A percentile compares a stretch with the other conserved stretches of the same genome.
Conservation (phyloP, 1,140 invertebrate genomes). For the Eumaeus atala region DNA sequence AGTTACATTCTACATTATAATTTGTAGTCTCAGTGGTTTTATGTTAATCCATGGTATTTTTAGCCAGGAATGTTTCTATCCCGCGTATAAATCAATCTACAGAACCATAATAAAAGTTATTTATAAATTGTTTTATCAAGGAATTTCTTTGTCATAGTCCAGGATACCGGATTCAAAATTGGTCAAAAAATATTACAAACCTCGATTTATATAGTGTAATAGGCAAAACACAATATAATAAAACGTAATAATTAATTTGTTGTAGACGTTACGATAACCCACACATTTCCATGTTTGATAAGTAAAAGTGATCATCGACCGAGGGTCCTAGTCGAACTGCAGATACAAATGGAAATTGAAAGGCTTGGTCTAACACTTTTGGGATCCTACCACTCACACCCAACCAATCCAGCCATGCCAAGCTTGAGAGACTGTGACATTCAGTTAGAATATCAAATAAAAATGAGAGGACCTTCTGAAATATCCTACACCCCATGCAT, state of each 20-base stretch:
- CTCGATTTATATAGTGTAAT: no score
- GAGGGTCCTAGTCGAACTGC: slow-evolving; percentile 82
- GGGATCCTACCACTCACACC: slow-evolving; percentile 98
- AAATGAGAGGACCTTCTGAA: slow-evolving; percentile 92
- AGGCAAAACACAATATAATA: no score
- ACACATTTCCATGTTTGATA: slow-evolving; percentile 91
- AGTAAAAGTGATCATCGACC: slow-evolving; percentile 85
- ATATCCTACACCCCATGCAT: slow-evolving; percentile 93
- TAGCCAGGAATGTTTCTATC: no score
- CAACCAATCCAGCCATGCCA: slow-evolving; percentile 89
- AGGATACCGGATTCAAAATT: no score
- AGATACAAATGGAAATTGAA: slow-evolving; percentile 89
- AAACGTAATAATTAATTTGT: slow-evolving; percentile 17
- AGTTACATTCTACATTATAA: slow-evolving; percentile 47
- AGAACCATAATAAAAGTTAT: not conserved
- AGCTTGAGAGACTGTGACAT: slow-evolving; percentile 92
- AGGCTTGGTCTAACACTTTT: slow-evolving; percentile 86
- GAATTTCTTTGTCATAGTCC: no score
- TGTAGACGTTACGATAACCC: slow-evolving; percentile 89
- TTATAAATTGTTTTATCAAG: not conserved
- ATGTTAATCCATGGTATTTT: no score
- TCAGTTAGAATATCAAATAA: slow-evolving; percentile 95
- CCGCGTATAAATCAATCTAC: no score
- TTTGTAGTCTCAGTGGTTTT: no score
- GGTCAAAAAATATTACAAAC: no score